Base-by-base conservation (phyloP, 2,888 invertebrate genomes). In the Catonia carolina region DNA sequence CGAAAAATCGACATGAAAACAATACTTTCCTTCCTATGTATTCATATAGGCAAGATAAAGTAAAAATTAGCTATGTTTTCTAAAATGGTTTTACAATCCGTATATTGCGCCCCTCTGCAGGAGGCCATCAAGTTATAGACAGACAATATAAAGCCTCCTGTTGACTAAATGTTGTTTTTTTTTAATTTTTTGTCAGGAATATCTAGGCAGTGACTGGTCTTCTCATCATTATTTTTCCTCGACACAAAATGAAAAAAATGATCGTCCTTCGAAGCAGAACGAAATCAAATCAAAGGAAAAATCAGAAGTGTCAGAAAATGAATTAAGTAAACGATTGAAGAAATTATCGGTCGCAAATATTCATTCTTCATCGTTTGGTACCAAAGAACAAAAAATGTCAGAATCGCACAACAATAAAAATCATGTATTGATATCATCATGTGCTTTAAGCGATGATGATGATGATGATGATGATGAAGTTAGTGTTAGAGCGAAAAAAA, bases 121-220 rank as follows among this genome's bases (percentile, higher is more conserved):
- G n/a, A n/a, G n/a, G n/a, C n/a, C n/a, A n/a, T n/a, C n/a, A n/a
- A n/a, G n/a, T n/a, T n/a, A n/a, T n/a, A n/a, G n/a, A n/a, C n/a
- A n/a, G n/a, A n/a, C n/a, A n/a, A n/a, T n/a, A n/a, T n/a, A n/a
- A n/a, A n/a, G n/a, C n/a, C n/a, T n/a, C n/a, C n/a, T n/a, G n/a
- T n/a, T n/a, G n/a, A n/a, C n/a, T n/a, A n/a, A n/a, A n/a, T n/a
- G n/a, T n/a, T n/a, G n/a, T n/a, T n/a, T n/a, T n/a, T n/a, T n/a
- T n/a, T n/a, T n/a, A n/a, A n/a, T n/a, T n/a, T n/a, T n/a, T n/a
- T n/a, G n/a, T n/a, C n/a, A n/a, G n/a, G n/a, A n/a, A n/a, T n/a
- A n/a, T n/a, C n/a, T n/a, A n/a, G n/a, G n/a, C n/a, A 58, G 35
- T 41, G 57, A 55, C 15, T 63, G 63, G 63, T 33, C 57, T 14